Percentiles rank a stretch among this genome's conserved stretches.
Conservation (phyloP, 1,140 invertebrate species). For the Nasonia vitripennis region DNA sequence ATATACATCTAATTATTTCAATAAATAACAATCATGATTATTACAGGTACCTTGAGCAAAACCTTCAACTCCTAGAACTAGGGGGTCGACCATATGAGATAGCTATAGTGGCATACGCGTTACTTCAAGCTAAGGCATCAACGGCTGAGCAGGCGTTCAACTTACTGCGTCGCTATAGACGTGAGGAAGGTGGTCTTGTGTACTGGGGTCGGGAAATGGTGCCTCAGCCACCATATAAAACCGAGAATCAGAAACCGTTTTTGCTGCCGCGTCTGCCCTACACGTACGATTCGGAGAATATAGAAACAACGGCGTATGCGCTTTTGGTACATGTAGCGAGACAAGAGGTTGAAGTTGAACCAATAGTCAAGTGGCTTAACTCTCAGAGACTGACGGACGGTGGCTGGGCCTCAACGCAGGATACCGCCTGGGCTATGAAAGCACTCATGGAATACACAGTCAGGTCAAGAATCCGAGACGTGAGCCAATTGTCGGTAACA, state of each 20-base stretch:
- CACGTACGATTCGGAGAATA: constrained; percentile 92
- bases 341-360: constrained; percentile 86
- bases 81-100: constrained; percentile 88
- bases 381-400: constrained; percentile 92
- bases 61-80: constrained; percentile 84
- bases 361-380: constrained; percentile 95
- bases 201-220: constrained; percentile 90
- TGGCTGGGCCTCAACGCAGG: constrained; percentile 96
- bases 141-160: constrained; percentile 88
- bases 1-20: neutral
- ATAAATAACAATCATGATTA: neutral
- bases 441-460: constrained; percentile 94
- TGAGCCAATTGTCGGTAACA: constrained; percentile 87
- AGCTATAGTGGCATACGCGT: constrained; percentile 91
- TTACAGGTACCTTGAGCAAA: constrained; percentile 86
- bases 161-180: constrained; percentile 80
- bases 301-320: constrained; percentile 94
- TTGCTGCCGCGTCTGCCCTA: constrained; percentile 90
- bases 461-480: constrained; percentile 88
- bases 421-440: constrained; percentile 91
- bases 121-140: constrained; percentile 86
- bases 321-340: constrained; percentile 91
- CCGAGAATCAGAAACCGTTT: constrained; percentile 94
- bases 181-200: constrained; percentile 84
- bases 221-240: constrained; percentile 86